These are phyloP conservation scores for Microplitis demolitor DNA, from an alignment of 1,140 invertebrate genomes.

Conservation along the genomic window DNA sequence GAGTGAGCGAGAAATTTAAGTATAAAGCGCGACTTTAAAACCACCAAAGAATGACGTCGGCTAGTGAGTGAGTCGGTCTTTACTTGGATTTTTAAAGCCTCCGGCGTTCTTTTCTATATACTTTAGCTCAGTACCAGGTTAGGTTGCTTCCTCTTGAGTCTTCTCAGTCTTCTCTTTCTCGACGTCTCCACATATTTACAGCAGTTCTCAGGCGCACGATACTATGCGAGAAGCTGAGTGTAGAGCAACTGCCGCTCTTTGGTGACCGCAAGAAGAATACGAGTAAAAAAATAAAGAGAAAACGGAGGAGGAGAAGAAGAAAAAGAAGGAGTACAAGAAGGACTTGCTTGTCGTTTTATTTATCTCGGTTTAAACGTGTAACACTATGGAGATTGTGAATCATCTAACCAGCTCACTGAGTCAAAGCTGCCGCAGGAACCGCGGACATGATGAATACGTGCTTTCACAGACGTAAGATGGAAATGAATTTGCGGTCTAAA, in stretches of 20 bases:
- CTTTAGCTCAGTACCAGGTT: slow-evolving; percentile 36
- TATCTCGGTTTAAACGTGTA: neutral
- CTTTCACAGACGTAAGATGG: neutral
- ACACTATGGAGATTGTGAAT: neutral
- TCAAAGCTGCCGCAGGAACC: neutral
- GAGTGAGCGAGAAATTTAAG: slow-evolving; percentile 24
- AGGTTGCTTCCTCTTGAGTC: slow-evolving; percentile 24
- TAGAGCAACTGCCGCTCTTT: neutral
- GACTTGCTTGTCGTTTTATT: slow-evolving; percentile 23
- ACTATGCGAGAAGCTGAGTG: too few relatives aligned
- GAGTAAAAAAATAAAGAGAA: too few relatives aligned
- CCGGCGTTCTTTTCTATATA: neutral
- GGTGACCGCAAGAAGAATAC: slow-evolving; percentile 1
- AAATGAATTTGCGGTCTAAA: neutral
- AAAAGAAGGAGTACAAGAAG: slow-evolving; percentile 35
- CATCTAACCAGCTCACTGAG: slow-evolving; percentile 2
- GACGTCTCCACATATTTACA: neutral
- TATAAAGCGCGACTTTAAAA: slow-evolving; percentile 45
- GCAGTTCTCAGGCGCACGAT: neutral
- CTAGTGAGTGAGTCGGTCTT: slow-evolving; percentile 1
- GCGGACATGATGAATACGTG: neutral
- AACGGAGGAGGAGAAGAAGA: neutral
- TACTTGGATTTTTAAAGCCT: neutral
- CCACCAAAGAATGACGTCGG: slow-evolving; percentile 31
- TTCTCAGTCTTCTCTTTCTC: slow-evolving; percentile 32